Conservation (phyloP, 2,113 vertebrate species). For the Tinamus guttatus region DNA sequence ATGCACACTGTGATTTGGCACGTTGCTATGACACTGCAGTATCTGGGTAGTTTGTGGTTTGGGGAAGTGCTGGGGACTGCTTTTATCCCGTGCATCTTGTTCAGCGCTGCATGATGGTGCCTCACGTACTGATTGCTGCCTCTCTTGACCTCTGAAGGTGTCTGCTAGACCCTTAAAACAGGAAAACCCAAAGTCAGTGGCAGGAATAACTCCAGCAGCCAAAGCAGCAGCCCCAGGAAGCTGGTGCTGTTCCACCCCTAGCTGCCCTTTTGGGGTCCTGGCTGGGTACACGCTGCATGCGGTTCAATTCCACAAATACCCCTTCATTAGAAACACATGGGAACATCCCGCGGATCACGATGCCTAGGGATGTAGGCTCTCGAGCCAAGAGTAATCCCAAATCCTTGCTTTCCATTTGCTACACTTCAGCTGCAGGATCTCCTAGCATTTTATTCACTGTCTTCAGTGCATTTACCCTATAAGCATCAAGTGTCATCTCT, state of each 20-base stretch:
- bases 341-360: accelerated
- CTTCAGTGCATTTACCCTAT: accelerated
- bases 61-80: not conserved
- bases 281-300: accelerated
- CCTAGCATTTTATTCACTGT: accelerated
- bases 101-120: not conserved
- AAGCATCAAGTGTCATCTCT: not conserved
- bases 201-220: not conserved
- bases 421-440: accelerated
- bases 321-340: accelerated
- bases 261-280: not conserved
- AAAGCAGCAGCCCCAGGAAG: not conserved
- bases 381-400: not conserved
- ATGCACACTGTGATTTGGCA: not conserved
- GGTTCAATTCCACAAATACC: accelerated
- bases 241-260: accelerated
- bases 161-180: not conserved
- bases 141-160: not conserved
- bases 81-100: not conserved
- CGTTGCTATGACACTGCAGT: not conserved
- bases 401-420: accelerated
- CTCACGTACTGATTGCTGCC: not conserved
- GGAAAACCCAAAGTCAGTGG: accelerated
- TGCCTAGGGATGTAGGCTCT: not conserved
- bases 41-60: not conserved